phyloP scores from a whole-genome alignment of 2,888 invertebrate species.

The Elaeidobius kamerunicus region DNA sequence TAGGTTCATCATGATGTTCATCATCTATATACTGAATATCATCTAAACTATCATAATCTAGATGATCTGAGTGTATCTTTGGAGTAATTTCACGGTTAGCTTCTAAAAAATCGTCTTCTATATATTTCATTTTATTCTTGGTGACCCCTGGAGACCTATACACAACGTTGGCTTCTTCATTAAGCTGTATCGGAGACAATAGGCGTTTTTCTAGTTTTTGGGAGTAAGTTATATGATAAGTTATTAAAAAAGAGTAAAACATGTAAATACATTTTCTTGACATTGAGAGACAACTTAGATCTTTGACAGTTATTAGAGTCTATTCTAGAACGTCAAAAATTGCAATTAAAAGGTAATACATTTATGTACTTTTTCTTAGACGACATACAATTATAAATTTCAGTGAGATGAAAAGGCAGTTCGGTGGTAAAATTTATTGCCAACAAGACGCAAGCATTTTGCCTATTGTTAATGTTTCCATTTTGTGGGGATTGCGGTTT shows the following conservation, averaged over 20 bases:
- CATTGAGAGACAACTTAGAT: neutral
- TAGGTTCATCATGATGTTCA: neutral
- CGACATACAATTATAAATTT: too few species aligned
- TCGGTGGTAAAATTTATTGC: too few species aligned
- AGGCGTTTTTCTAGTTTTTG: slow-evolving; percentile 3
- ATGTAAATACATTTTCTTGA: too few species aligned
- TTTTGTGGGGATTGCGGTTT: too few species aligned
- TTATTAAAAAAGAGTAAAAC: neutral
- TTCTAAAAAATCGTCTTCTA: slow-evolving; percentile 5
- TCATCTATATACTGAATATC: slow-evolving; percentile 24
- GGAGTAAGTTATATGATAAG: neutral
- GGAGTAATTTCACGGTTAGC: neutral
- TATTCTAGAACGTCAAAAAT: too few species aligned
- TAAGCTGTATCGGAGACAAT: slow-evolving; percentile 11
- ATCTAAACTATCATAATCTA: slow-evolving; percentile 25
- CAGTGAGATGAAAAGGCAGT: too few species aligned
- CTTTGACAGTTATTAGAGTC: too few species aligned
- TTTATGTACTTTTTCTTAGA: too few species aligned
- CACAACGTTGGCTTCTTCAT: neutral
- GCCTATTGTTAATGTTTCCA: too few species aligned
- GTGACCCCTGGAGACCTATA: neutral
- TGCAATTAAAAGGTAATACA: too few species aligned
- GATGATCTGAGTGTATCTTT: neutral
- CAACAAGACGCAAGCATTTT: too few species aligned
- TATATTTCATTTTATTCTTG: neutral